phyloP scores from a whole-genome alignment of 2,797 vertebrate genomes.

The Taeniopygia guttata region DNA sequence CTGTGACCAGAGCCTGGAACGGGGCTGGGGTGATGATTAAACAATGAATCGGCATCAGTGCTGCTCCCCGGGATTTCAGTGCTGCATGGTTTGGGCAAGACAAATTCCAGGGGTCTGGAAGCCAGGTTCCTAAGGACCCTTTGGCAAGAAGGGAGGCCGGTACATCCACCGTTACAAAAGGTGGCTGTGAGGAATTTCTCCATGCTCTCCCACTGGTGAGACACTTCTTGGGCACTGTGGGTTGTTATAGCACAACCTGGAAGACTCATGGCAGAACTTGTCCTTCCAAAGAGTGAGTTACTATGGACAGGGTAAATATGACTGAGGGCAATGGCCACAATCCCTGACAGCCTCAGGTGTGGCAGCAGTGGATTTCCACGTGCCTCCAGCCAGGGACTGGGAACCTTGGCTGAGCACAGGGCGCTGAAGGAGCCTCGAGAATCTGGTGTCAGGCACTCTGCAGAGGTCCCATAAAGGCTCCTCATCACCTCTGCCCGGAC shows the following conservation, averaged over 20 bases:
- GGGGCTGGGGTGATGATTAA: background rate
- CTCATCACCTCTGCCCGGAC: constrained; percentile 15
- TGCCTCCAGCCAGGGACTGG: background rate
- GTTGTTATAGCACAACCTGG: background rate
- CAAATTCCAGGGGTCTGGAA: background rate
- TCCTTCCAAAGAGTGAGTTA: background rate
- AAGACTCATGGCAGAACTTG: background rate
- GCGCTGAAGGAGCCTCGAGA: background rate
- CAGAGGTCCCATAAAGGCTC: background rate
- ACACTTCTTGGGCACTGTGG: background rate
- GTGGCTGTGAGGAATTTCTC: background rate
- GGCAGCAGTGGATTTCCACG: background rate
- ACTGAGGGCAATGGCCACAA: background rate
- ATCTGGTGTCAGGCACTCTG: background rate
- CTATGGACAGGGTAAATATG: background rate
- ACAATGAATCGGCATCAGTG: rapidly evolving
- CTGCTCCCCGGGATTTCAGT: background rate
- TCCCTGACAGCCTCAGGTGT: background rate
- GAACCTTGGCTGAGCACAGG: background rate
- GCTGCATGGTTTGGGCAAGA: background rate
- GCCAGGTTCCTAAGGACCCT: background rate
- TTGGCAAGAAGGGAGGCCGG: background rate
- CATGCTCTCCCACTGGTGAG: background rate
- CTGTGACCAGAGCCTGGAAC: background rate
- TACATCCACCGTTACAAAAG: background rate